Evolutionary conservation across 2,888 invertebrate genomes (phyloP).

Genomic region (Coleophora deauratella): DNA sequence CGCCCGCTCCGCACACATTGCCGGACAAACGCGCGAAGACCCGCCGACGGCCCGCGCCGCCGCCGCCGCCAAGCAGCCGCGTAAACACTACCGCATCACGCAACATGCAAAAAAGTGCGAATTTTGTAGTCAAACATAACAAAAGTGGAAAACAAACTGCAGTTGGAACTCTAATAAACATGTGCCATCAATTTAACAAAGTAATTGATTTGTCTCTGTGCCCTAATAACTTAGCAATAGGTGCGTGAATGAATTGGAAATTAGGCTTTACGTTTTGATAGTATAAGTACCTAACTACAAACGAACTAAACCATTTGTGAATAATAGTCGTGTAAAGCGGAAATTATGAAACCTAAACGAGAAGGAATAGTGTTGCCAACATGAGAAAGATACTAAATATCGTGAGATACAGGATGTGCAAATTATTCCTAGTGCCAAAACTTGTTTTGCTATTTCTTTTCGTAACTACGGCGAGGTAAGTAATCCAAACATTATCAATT

Average conservation of each 20-base stretch:
- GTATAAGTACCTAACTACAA: too few relatives aligned
- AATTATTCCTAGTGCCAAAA: constrained; percentile 44
- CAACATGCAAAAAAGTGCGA: background rate
- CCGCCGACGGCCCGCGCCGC: constrained; percentile 45
- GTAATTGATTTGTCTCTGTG: constrained; percentile 10
- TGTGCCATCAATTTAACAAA: background rate
- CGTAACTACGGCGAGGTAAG: constrained; percentile 60
- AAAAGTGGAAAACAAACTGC: background rate
- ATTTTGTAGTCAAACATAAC: background rate
- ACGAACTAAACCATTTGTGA: constrained; percentile 3
- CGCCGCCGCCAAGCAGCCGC: constrained; percentile 37
- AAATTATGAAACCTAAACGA: constrained; percentile 54
- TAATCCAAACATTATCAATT: constrained; percentile 9
- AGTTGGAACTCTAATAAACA: background rate
- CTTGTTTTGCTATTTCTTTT: constrained; percentile 52
- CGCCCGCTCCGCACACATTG: constrained; percentile 61
- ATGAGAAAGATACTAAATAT: constrained; percentile 46
- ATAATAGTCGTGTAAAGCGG: constrained; percentile 27
- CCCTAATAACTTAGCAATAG: constrained; percentile 12
- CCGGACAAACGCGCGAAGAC: constrained; percentile 43
- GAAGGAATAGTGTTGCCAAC: constrained; percentile 63
- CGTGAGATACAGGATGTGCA: constrained; percentile 56
- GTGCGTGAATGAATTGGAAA: too few relatives aligned
- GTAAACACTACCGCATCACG: background rate
- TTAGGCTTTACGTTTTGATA: background rate